These are phyloP conservation scores for Cryptocephalus moraei DNA, from an alignment of 2,888 invertebrate species.

Conservation along the genomic window DNA sequence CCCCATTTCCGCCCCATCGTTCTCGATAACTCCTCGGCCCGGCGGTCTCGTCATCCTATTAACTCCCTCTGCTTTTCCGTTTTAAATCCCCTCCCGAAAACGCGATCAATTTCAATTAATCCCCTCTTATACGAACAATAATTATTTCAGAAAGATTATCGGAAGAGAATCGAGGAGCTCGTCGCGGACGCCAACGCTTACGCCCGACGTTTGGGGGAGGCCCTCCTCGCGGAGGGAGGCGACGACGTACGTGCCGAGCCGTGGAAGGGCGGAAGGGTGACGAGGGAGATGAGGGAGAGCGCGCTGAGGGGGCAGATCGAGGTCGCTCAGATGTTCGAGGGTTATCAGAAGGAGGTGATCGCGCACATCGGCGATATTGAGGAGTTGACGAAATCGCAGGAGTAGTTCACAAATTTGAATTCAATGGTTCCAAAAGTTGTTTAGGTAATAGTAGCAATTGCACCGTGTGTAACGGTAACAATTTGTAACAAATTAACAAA, in stretches of 20 bases:
- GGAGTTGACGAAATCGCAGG: constrained; percentile 6
- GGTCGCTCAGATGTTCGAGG: constrained; percentile 9
- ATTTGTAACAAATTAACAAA: too few relatives aligned
- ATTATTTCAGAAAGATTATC: constrained; percentile 4
- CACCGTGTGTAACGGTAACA: too few relatives aligned
- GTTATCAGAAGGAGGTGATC: constrained; percentile 9
- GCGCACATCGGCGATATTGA: constrained; percentile 8
- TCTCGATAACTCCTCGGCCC: too few relatives aligned
- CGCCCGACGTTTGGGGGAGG: constrained; percentile 2
- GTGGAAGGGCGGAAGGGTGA: constrained; percentile 2
- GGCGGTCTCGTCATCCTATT: too few relatives aligned
- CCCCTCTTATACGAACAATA: neutral
- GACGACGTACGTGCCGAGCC: neutral
- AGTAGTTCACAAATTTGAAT: too few relatives aligned
- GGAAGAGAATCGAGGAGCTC: constrained; percentile 9
- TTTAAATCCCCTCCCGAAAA: too few relatives aligned
- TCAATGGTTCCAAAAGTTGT: too few relatives aligned
- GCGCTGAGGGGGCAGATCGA: constrained; percentile 14
- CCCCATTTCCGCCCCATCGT: too few relatives aligned
- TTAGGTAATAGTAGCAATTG: too few relatives aligned
- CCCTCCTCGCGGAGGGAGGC: neutral
- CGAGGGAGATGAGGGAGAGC: constrained; percentile 3
- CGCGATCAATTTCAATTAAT: too few relatives aligned
- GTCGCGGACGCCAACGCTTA: neutral
- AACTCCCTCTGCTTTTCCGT: too few relatives aligned